phyloP scores from a whole-genome alignment of 2,888 invertebrate genomes.

The Antitype chi region DNA sequence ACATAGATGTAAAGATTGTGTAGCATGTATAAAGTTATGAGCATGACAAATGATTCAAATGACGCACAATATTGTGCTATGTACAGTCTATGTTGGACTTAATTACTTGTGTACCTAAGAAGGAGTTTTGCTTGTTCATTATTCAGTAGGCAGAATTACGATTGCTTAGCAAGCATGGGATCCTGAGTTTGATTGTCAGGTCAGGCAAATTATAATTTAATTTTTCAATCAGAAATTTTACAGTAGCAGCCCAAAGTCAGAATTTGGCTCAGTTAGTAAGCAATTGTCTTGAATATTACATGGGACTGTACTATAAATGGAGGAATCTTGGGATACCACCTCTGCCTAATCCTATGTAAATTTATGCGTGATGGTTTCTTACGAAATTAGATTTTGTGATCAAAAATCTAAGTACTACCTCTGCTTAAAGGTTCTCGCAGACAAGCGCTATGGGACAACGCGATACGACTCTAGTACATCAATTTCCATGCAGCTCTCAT shows the following conservation, averaged over 20 bases:
- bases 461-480: no score
- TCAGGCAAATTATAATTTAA: background rate
- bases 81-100: background rate
- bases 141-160: no score
- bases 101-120: background rate
- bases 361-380: background rate
- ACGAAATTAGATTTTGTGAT: no score
- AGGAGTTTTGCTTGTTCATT: background rate
- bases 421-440: no score
- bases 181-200: no score
- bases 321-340: rapidly evolving
- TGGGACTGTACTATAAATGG: background rate
- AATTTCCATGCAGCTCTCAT: no score
- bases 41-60: constrained; percentile 18
- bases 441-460: no score
- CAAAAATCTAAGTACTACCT: no score
- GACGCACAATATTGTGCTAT: background rate
- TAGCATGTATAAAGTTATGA: background rate
- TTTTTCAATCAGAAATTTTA: background rate
- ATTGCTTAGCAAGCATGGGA: no score
- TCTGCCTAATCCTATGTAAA: background rate
- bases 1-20: background rate
- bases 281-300: background rate
- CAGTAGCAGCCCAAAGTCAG: background rate
- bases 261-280: background rate